Evolutionary conservation across 2,797 vertebrate species (phyloP).

Genomic region (Phoxinus dragarum): DNA sequence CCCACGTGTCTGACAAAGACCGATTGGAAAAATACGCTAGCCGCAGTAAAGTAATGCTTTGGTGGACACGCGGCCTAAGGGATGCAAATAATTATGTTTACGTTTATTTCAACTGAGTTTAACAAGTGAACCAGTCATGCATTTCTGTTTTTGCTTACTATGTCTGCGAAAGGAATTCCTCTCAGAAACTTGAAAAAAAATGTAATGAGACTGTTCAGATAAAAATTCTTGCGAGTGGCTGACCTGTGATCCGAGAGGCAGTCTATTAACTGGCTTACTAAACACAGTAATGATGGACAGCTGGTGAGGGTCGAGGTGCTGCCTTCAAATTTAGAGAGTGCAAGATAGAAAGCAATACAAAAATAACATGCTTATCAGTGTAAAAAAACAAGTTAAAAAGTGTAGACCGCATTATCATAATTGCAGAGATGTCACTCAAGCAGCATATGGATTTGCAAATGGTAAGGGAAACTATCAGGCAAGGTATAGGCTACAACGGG

Average conservation of each 20-base stretch:
- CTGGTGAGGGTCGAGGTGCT: constrained; percentile 43
- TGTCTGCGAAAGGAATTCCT: neutral
- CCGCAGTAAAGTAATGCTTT: too few relatives aligned
- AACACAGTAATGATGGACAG: constrained; percentile 53
- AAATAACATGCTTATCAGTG: constrained; percentile 2
- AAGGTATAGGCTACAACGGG: neutral
- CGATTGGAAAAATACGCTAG: too few relatives aligned
- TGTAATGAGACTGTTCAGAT: constrained; percentile 8
- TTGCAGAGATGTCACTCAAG: constrained; percentile 14
- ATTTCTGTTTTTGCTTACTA: neutral
- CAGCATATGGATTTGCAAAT: neutral
- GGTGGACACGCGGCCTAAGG: too few relatives aligned
- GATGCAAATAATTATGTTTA: neutral
- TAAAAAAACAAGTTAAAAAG: neutral
- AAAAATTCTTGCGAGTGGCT: constrained; percentile 29
- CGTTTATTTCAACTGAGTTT: constrained; percentile 1
- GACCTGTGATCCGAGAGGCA: constrained; percentile 48
- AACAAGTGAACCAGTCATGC: neutral
- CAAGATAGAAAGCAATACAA: constrained; percentile 6
- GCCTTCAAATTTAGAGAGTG: constrained; percentile 9
- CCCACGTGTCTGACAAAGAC: too few relatives aligned
- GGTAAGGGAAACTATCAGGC: neutral
- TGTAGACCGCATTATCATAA: neutral
- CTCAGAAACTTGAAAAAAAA: neutral
- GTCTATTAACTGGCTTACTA: constrained; percentile 55